Conservation (phyloP, 1,140 invertebrate species). For the Homalodisca vitripennis region DNA sequence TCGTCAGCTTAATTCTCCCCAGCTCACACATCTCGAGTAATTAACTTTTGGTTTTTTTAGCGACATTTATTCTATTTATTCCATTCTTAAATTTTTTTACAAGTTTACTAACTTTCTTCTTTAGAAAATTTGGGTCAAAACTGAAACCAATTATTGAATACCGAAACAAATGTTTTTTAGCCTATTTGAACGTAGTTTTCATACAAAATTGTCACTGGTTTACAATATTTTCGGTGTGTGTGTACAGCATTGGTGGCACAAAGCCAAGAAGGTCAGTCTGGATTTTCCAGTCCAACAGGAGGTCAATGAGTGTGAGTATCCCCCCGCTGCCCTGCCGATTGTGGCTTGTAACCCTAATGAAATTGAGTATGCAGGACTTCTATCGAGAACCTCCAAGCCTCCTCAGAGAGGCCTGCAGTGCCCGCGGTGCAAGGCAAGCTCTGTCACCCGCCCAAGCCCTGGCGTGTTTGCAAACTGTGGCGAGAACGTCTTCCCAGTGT, state of each 20-base stretch:
- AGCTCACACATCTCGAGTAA: no score
- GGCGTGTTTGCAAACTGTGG: constrained; percentile 97
- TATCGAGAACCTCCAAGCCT: constrained; percentile 85
- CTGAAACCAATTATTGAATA: no score
- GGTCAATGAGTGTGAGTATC: constrained; percentile 95
- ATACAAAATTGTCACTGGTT: no score
- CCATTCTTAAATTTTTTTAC: no score
- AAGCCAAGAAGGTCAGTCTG: constrained; percentile 87
- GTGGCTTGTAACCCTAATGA: constrained; percentile 97
- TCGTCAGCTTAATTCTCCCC: no score
- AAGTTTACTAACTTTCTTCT: no score
- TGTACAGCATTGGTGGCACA: constrained; percentile 88
- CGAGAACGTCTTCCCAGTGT: constrained; percentile 98
- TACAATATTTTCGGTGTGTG: no score
- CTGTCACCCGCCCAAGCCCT: constrained; percentile 94
- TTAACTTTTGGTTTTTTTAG: no score
- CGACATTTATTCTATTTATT: no score
- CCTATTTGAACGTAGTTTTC: no score
- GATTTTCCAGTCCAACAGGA: constrained; percentile 91
- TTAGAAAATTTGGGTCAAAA: no score
- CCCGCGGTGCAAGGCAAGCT: constrained; percentile 92
- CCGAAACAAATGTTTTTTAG: no score
- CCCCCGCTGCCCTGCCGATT: constrained; percentile 93
- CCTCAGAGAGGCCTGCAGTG: constrained; percentile 92
- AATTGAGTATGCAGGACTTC: constrained; percentile 98